Percentiles rank a stretch among this genome's conserved stretches.
These are phyloP conservation scores for Synergus umbraculus DNA, from an alignment of 2,888 invertebrate species.

Conservation along the genomic window DNA sequence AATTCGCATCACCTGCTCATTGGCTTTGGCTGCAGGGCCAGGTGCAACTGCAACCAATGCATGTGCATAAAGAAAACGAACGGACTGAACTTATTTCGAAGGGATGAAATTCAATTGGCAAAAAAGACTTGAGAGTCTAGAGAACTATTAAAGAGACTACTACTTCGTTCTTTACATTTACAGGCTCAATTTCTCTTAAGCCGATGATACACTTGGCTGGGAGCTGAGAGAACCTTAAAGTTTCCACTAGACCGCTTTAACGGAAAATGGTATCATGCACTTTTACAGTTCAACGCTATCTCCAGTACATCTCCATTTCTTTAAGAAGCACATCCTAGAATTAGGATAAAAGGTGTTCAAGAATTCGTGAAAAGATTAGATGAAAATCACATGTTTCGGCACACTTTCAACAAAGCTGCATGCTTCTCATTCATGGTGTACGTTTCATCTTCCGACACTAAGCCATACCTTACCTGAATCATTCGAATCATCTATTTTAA, in stretches of 20 bases:
- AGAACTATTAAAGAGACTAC: slow-evolving; percentile 8
- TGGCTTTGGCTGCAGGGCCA: slow-evolving; percentile 10
- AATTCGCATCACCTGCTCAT: slow-evolving; percentile 9
- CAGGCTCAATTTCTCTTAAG: slow-evolving; percentile 35
- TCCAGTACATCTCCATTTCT: slow-evolving; percentile 1
- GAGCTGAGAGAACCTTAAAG: slow-evolving; percentile 10
- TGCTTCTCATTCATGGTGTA: slow-evolving; percentile 21
- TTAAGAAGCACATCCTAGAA: neutral
- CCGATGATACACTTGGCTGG: slow-evolving; percentile 29
- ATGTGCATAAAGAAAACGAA: slow-evolving; percentile 24
- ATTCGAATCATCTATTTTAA: neutral
- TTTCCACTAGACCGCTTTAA: slow-evolving; percentile 2
- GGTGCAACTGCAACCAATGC: slow-evolving; percentile 19
- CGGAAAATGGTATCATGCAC: slow-evolving; percentile 25
- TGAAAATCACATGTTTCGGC: slow-evolving; percentile 35
- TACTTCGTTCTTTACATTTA: slow-evolving; percentile 24
- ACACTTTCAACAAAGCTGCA: slow-evolving; percentile 22
- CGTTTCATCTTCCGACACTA: neutral
- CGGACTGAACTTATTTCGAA: slow-evolving; percentile 14
- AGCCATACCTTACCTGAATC: slow-evolving; percentile 1
- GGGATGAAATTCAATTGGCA: slow-evolving; percentile 26
- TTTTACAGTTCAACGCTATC: slow-evolving; percentile 33
- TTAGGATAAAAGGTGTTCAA: slow-evolving; percentile 15
- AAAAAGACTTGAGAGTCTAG: neutral
- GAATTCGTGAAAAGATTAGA: slow-evolving; percentile 8